Base-by-base conservation (phyloP, 1,140 invertebrate species). In the Hyphantria cunea region DNA sequence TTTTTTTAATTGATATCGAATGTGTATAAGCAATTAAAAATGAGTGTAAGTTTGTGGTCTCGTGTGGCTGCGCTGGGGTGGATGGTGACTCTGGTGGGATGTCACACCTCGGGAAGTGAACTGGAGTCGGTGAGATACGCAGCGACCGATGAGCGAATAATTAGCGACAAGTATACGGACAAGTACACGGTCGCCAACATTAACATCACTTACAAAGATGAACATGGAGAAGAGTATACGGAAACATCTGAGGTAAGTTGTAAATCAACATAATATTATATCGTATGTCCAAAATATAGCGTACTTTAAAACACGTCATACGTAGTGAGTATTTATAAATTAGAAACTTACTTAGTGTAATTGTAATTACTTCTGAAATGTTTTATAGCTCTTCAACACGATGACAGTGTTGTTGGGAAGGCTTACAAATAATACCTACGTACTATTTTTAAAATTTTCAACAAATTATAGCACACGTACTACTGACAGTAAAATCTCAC, bases 131-230 rank as follows among this genome's bases (percentile, higher is more conserved):
- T 82, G 25, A 64, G 82, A 12, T 88, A 85, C 54, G 78, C 76
- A 0, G 79, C 84, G 3, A 61, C 70, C 2, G 86, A 89, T 5
- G 85, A 88, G 33, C 72, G 79, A 15, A 71, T 82, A 55, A 60
- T 68, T 17, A 78, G 74, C 47, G 85, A 86, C 52, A 86, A 84
- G 0, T 25, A 25, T 25, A 25, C 83, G 0, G n/a, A n/a, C n/a
- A n/a, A n/a, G n/a, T 83, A 80, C 42, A 86, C 83, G 0, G 76
- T 82, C 6, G 85, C 85, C 11, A 81, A 82, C 48, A 90, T 90
- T 10, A 90, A 90, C 39, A 77, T 90, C 5, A 88, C 85, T 0
- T 90, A 90, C 51, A 72, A 74, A 25, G 80, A 90, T 48, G 87
- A 90, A 59, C 87, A 88, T 53, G 83, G 85, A 15, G 77, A 74